Evolutionary conservation across 2,113 vertebrate genomes (phyloP), one percentile per base, ranked within the genome.

Genomic region (Formicarius rufipectus): DNA sequence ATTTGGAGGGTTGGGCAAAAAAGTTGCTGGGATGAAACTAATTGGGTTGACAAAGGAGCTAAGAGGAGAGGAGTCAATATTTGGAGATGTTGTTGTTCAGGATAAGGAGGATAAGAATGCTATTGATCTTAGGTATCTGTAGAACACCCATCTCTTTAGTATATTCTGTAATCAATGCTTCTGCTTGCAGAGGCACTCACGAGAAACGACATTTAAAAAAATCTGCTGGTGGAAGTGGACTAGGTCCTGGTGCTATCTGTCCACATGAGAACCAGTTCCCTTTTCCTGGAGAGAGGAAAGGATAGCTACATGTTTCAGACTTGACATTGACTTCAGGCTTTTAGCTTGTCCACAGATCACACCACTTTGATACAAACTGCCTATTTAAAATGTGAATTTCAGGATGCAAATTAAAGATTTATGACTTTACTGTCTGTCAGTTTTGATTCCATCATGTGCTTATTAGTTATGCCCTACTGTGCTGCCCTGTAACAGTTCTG

Each of bases 401-500:
- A 63, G 85, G 89, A 90, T 96, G 68, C 75, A 91, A 87, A 40
- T 92, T 68, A 75, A 93, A 56, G 37, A 89, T 94, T 89, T 96
- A 95, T 76, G 60, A 75, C 56, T 77, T 91, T 11, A 89, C 50
- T 92, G 20, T 88, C 82, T 91, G 59, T 94, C 89, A 80, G 50
- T 84, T 95, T 93, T 97, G 63, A 96, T 93, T 94, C n/a, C 60
- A 74, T 97, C 52, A 31, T 95, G 40, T 94, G 55, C 91, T 96
- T 92, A 83, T 92, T 90, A 95, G 93, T 72, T 35, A 67, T 83
- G 60, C 56, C 21, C 49, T 88, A 20, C 78, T 39, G n/a, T 93
- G 42, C 47, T 94, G 42, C 49, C 24, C 56, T 90, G 40, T 60
- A 88, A 76, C 64, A 24, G 63, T 63, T 93, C 59, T 97, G 89